phyloP scores from a whole-genome alignment of 1,140 invertebrate genomes.

The Elysia chlorotica region DNA sequence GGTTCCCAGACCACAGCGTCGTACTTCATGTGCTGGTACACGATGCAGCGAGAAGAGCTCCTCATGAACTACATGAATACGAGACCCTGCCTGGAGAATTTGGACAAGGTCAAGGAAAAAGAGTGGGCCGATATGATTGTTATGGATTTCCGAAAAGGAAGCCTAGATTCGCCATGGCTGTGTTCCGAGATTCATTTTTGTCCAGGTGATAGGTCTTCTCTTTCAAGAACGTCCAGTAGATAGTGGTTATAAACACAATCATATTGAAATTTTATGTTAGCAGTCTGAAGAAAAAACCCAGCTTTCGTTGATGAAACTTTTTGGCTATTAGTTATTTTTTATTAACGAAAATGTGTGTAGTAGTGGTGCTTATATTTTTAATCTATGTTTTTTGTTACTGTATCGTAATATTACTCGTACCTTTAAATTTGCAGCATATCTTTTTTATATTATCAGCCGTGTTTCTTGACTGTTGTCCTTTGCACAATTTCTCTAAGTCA shows the following conservation, averaged over 20 bases:
- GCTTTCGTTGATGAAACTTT: too few relatives aligned
- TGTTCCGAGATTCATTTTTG: conserved; percentile 25
- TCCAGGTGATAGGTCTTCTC: conserved; percentile 9
- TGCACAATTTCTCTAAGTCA: too few relatives aligned
- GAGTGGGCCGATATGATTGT: not conserved
- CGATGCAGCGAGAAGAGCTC: not conserved
- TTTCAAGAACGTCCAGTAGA: not conserved
- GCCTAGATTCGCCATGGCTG: not conserved
- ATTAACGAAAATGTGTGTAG: too few relatives aligned
- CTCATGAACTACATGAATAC: conserved; percentile 17
- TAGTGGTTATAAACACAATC: too few relatives aligned
- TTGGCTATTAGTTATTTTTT: too few relatives aligned
- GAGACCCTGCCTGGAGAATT: not conserved
- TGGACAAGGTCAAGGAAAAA: not conserved
- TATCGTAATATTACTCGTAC: not conserved
- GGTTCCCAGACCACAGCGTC: conserved; percentile 14
- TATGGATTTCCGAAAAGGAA: conserved; percentile 4
- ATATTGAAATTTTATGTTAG: too few relatives aligned
- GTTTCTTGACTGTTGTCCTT: too few relatives aligned
- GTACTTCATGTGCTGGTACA: conserved; percentile 28
- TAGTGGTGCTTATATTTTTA: not conserved
- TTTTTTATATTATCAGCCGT: too few relatives aligned
- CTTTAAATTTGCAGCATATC: too few relatives aligned
- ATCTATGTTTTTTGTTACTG: not conserved
- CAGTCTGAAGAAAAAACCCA: too few relatives aligned